A percentile compares a stretch with the other conserved stretches of the same genome.
Evolutionary conservation across 2,113 vertebrate species (phyloP).

Genomic region (Eurypyga helias): DNA sequence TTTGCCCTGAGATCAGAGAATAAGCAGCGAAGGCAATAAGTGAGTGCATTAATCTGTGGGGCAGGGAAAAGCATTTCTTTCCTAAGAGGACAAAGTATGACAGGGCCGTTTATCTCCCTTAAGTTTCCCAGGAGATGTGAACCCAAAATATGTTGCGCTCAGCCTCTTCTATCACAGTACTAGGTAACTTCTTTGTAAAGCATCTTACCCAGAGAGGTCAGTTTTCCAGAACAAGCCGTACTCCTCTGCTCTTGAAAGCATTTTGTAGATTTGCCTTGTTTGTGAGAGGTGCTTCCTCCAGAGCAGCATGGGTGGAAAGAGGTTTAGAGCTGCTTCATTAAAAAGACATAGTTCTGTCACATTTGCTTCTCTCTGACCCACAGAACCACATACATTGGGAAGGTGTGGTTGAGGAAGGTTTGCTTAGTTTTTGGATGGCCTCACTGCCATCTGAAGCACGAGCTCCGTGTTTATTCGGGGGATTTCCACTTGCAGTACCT

Average conservation of each 20-base stretch:
- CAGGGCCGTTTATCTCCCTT: slow-evolving; percentile 15
- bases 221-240: background rate
- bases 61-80: background rate
- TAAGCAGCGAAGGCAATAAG: background rate
- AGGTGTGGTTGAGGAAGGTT: background rate
- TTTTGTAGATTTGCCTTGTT: background rate
- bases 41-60: background rate
- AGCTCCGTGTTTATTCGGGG: background rate
- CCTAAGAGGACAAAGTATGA: background rate
- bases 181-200: background rate
- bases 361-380: background rate
- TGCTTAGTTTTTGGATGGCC: background rate
- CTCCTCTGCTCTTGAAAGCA: background rate
- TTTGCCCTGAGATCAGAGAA: background rate
- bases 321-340: background rate
- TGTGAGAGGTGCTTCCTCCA: background rate
- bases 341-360: background rate
- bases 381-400: background rate
- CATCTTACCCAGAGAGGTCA: background rate
- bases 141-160: background rate
- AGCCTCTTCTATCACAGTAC: background rate
- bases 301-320: background rate
- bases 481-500: background rate
- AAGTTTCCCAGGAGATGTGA: slow-evolving; percentile 19
- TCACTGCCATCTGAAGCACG: background rate